Percentiles rank a stretch among this genome's conserved stretches.
Conservation (phyloP, 2,888 invertebrate species). For the Syrista parreyssii region DNA sequence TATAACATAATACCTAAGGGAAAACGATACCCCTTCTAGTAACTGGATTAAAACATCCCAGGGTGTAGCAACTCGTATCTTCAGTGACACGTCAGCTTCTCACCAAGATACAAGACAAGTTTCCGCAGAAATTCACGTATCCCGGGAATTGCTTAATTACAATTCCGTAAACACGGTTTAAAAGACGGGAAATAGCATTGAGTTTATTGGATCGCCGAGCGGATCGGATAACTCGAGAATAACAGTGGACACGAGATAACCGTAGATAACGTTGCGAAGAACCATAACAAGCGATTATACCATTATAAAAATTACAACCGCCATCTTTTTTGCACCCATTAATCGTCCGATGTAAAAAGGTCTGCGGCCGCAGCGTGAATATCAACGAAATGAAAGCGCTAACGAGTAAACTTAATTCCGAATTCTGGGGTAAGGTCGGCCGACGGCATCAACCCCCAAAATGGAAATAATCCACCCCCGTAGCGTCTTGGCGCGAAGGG, state of each 20-base stretch:
- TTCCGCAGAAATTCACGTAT: conserved; percentile 6
- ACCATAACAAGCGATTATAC: neutral
- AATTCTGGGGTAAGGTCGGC: conserved; percentile 16
- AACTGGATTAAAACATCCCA: conserved; percentile 39
- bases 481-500: conserved; percentile 12
- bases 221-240: neutral
- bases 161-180: neutral
- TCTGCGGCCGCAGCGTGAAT: neutral
- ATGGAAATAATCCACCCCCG: conserved; percentile 19
- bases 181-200: neutral
- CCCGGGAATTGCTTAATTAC: neutral
- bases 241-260: neutral
- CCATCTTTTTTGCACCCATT: neutral
- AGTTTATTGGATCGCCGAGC: neutral
- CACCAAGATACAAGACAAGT: conserved; percentile 17
- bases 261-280: neutral
- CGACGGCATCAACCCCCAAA: conserved; percentile 4
- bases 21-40: conserved; percentile 32
- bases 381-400: conserved; percentile 23
- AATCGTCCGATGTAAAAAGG: neutral
- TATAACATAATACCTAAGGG: conserved; percentile 21
- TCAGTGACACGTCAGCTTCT: conserved; percentile 39
- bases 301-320: neutral
- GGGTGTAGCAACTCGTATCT: conserved; percentile 38
- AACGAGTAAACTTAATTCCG: conserved; percentile 23